These are phyloP conservation scores for Galago senegalensis DNA, from an alignment of 2,797 vertebrate species.

Conservation along the genomic window DNA sequence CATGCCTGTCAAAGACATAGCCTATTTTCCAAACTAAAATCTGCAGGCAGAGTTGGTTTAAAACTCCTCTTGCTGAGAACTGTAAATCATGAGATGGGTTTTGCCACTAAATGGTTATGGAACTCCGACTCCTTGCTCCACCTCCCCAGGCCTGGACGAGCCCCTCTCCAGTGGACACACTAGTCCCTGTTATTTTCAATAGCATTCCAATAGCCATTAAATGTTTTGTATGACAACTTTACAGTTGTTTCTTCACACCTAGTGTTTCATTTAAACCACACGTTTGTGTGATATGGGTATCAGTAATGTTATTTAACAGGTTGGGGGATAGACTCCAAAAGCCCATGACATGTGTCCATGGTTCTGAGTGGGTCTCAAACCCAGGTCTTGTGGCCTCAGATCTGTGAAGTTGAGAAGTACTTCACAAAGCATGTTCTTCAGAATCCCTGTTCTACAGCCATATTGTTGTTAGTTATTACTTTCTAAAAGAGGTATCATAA, in stretches of 20 bases:
- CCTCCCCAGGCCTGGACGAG: background rate
- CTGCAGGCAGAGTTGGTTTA: background rate
- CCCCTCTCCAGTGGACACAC: slow-evolving; percentile 3
- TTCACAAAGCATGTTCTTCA: slow-evolving; percentile 23
- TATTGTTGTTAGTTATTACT: background rate
- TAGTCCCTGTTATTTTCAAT: background rate
- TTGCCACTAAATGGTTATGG: background rate
- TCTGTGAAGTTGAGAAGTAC: background rate
- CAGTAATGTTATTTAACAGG: background rate
- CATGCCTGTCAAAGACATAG: background rate
- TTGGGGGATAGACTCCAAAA: background rate
- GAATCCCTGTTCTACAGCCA: background rate
- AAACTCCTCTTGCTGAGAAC: background rate
- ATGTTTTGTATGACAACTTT: background rate
- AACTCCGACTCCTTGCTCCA: background rate
- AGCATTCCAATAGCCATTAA: slow-evolving; percentile 1
- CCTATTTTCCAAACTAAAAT: slow-evolving; percentile 30
- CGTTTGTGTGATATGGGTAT: background rate
- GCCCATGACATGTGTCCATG: background rate
- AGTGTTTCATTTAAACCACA: background rate
- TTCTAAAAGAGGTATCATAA: background rate
- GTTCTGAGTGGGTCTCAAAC: background rate
- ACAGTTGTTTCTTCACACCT: slow-evolving; percentile 31
- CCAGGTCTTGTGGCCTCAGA: background rate
- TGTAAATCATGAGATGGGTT: background rate